Evolutionary conservation across 2,113 vertebrate species (phyloP), one percentile per base, ranked within the genome.

Genomic region (Nibea coibor): DNA sequence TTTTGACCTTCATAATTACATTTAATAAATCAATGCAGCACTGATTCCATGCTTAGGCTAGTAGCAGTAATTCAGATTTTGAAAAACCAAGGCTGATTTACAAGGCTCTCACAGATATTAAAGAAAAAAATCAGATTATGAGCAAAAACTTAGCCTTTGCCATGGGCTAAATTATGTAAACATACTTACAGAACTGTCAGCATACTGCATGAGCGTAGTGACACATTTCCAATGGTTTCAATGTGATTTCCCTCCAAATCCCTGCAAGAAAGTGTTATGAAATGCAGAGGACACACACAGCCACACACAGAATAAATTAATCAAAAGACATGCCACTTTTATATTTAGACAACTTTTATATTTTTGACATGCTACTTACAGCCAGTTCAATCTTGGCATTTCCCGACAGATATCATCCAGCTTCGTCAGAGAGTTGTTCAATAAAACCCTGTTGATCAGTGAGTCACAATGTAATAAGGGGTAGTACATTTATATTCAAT

Each of bases 191-290:
- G 94, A 73, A 98, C 97, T 72, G 97, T 99, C 90, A 99, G 91
- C 91, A 94, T 95, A 78, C 63, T 95, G 93, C 98, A 99, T 65
- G 97, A 97, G 72, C 85, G 90, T 90, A 99, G 97, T 54, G 97
- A 98, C 73, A 82, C 75, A 53, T 99, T 98, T 84, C 94, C 96
- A 89, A 99, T 94, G 20, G 89, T 94, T 88, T 96, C 96, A 59
- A 99, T 96, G 58, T 94, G 93, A 90, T 99, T 99, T 80, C 96
- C 97, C 94, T 99, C 97, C 82, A 99, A 91, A 80, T 99, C 98
- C 58, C 97, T 99, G 89, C n/a, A 85, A 54, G 15, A 31, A 76
- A 11, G 70, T 31, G 28, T 63, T 19, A 56, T 19, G 1, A 62
- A 72, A 78, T 6, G 20, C 64, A 66, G 5, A 85, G 8, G 4